phyloP scores from a whole-genome alignment of 2,888 invertebrate species.

The Euphydryas editha region DNA sequence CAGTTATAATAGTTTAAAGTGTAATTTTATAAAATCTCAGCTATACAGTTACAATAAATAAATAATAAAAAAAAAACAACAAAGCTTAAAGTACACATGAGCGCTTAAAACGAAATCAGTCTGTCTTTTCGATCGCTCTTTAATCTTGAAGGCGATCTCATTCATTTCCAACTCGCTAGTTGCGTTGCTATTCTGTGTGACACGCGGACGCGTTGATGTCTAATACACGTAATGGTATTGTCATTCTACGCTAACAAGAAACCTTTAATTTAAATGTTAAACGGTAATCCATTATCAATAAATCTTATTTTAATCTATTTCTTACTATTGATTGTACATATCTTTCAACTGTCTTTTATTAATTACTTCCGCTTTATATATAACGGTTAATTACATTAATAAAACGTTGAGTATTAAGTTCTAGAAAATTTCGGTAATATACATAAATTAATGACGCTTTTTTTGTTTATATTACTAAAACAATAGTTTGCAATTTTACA shows the following conservation, averaged over 20 bases:
- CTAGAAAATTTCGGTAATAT: too few species aligned
- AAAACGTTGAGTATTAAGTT: background rate
- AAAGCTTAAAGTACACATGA: too few species aligned
- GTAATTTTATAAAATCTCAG: too few species aligned
- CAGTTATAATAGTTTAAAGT: too few species aligned
- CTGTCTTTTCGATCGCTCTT: constrained; percentile 20
- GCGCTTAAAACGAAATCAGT: constrained; percentile 27
- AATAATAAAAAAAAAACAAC: too few species aligned
- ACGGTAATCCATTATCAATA: background rate
- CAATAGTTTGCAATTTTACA: too few species aligned
- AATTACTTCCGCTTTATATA: background rate
- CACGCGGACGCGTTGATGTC: constrained; percentile 37
- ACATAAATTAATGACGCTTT: too few species aligned
- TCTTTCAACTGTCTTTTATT: background rate
- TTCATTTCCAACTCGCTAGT: constrained; percentile 17
- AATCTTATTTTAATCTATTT: background rate
- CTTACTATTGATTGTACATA: background rate
- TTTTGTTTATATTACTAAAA: too few species aligned
- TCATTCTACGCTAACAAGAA: background rate
- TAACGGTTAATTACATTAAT: background rate
- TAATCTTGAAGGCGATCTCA: constrained; percentile 22
- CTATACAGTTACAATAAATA: too few species aligned
- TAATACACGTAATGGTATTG: constrained; percentile 16
- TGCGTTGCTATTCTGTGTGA: constrained; percentile 18
- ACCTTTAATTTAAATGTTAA: constrained; percentile 5